A percentile compares a stretch with the other conserved stretches of the same genome.
Evolutionary conservation across 1,140 invertebrate genomes (phyloP).

Genomic region (Belonocnema kinseyi): DNA sequence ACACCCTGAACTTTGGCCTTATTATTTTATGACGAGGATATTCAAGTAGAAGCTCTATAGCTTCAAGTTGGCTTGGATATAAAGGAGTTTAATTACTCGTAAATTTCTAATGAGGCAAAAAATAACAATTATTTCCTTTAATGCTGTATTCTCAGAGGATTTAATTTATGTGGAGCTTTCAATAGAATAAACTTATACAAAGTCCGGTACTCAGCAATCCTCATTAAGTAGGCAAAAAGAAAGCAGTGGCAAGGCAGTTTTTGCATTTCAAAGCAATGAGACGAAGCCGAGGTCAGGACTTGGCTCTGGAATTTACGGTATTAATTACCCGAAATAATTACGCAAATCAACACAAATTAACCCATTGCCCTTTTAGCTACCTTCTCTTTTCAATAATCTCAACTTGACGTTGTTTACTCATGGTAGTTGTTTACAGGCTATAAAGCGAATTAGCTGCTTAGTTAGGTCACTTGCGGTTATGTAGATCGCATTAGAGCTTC

Average conservation of each 20-base stretch:
- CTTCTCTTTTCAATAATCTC: constrained; percentile 34
- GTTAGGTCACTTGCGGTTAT: constrained; percentile 14
- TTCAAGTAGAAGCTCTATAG: no score
- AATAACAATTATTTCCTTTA: constrained; percentile 34
- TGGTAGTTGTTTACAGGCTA: constrained; percentile 10
- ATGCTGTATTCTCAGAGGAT: constrained; percentile 29
- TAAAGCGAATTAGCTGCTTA: constrained; percentile 4
- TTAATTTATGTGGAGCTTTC: constrained; percentile 18
- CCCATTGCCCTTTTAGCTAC: constrained; percentile 53
- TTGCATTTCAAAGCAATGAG: constrained; percentile 41
- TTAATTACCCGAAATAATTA: constrained; percentile 65
- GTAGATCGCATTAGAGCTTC: constrained; percentile 1
- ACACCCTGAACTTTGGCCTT: no score
- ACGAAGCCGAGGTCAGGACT: neutral
- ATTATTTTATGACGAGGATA: no score
- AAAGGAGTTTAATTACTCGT: constrained; percentile 40
- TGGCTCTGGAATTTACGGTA: constrained; percentile 50
- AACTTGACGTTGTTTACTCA: neutral
- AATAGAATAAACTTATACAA: neutral
- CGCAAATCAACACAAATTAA: constrained; percentile 65
- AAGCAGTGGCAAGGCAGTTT: constrained; percentile 14
- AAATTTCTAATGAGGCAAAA: constrained; percentile 42
- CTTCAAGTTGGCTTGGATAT: constrained; percentile 37
- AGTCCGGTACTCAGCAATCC: neutral
- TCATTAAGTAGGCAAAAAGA: constrained; percentile 6